phyloP scores from a whole-genome alignment of 1,140 invertebrate genomes.

The Metopolophium dirhodum region DNA sequence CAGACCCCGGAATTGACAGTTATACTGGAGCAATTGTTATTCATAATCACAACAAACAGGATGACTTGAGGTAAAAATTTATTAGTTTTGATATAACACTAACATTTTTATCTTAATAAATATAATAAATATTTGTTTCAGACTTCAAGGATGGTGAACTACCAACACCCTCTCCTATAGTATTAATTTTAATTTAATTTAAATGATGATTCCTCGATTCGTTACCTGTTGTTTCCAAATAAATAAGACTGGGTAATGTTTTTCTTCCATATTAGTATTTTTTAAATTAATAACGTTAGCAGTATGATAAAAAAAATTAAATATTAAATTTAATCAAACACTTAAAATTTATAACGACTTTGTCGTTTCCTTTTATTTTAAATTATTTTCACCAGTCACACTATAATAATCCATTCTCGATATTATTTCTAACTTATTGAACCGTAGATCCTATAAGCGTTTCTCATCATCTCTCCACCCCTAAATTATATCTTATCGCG shows the following conservation, averaged over 20 bases:
- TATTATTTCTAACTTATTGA: constrained; percentile 55
- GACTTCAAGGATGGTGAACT: constrained; percentile 44
- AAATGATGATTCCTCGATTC: constrained; percentile 49
- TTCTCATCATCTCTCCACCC: not conserved
- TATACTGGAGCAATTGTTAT: not conserved
- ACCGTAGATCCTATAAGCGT: not conserved
- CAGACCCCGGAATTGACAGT: constrained; percentile 36
- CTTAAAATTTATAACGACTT: constrained; percentile 28
- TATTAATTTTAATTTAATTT: constrained; percentile 53
- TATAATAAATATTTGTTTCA: not conserved
- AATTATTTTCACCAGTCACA: constrained; percentile 20
- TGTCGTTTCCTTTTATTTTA: not conserved
- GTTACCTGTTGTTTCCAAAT: constrained; percentile 55
- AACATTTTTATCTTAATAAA: not conserved
- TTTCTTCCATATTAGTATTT: constrained; percentile 48
- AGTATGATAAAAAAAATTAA: not conserved
- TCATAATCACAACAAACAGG: constrained; percentile 19
- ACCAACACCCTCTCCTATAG: constrained; percentile 1
- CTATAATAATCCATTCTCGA: not conserved
- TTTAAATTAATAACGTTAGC: constrained; percentile 42
- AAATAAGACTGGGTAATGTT: constrained; percentile 54
- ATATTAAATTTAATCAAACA: constrained; percentile 19
- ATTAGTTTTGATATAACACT: not conserved
- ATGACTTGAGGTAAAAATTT: constrained; percentile 21
- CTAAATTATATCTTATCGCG: constrained; percentile 13